phyloP scores from a whole-genome alignment of 2,113 vertebrate genomes.

The Oryzias javanicus region DNA sequence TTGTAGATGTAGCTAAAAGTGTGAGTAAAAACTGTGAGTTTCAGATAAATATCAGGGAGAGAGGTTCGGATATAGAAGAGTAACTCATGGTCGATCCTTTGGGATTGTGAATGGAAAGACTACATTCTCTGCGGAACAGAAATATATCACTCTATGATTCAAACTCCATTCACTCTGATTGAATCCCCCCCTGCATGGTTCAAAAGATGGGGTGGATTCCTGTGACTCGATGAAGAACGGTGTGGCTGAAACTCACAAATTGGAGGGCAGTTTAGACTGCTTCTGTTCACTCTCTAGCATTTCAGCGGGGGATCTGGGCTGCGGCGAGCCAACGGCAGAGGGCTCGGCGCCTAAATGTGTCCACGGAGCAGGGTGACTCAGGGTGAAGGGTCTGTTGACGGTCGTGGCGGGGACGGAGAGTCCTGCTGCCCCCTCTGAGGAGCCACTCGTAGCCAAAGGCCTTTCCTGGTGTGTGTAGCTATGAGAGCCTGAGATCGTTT shows the following conservation, averaged over 20 bases:
- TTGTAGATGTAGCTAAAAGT: slow-evolving; percentile 35
- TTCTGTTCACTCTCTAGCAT: slow-evolving; percentile 78
- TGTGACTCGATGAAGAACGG: slow-evolving; percentile 55
- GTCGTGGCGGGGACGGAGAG: slow-evolving; percentile 70
- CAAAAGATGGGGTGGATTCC: slow-evolving; percentile 29
- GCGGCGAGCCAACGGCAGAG: slow-evolving; percentile 28
- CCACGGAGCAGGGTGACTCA: slow-evolving; percentile 80
- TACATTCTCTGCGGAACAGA: slow-evolving; percentile 45
- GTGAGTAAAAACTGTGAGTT: slow-evolving; percentile 40
- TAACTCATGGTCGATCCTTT: slow-evolving; percentile 29
- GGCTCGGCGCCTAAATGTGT: slow-evolving; percentile 82
- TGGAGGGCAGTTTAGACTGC: slow-evolving; percentile 90
- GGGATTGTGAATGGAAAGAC: slow-evolving; percentile 52
- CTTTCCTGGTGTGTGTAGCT: slow-evolving; percentile 84
- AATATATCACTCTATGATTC: slow-evolving; percentile 28
- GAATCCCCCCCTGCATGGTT: slow-evolving; percentile 53
- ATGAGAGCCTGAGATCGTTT: slow-evolving; percentile 90
- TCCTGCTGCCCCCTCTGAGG: slow-evolving; percentile 68
- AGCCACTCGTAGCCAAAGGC: slow-evolving; percentile 75
- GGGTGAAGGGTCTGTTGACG: slow-evolving; percentile 80
- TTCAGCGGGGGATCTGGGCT: slow-evolving; percentile 58
- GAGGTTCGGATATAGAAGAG: slow-evolving; percentile 56
- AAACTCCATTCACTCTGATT: slow-evolving; percentile 47
- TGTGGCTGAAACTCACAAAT: slow-evolving; percentile 84
- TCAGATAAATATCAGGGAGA: slow-evolving; percentile 58